A percentile compares a stretch with the other conserved stretches of the same genome.
phyloP scores from a whole-genome alignment of 2,797 vertebrate species.

The Toxotes lorentzi region DNA sequence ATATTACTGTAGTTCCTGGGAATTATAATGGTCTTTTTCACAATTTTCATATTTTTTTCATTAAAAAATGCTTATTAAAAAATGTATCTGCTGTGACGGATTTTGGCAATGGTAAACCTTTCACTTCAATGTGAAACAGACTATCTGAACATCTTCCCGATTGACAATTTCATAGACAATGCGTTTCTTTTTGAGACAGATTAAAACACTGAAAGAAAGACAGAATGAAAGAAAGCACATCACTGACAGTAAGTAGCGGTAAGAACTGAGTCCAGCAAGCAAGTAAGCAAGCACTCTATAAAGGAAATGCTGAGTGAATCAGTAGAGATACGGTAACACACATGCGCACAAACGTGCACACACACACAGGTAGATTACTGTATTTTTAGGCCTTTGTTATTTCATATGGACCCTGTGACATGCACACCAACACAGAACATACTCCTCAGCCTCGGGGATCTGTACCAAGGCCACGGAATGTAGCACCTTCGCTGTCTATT shows the following conservation, averaged over 20 bases:
- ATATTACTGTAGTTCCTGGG: not conserved
- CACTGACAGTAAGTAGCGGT: not conserved
- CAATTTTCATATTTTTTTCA: not conserved
- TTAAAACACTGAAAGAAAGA: not conserved
- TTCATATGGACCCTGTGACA: constrained; percentile 80
- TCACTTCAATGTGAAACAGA: not conserved
- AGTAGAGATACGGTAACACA: constrained; percentile 39
- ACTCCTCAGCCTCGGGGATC: constrained; percentile 81
- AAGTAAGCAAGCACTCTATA: constrained; percentile 32
- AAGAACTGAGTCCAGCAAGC: constrained; percentile 15
- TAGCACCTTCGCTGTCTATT: constrained; percentile 84
- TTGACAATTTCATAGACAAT: not conserved
- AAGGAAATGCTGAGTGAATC: constrained; percentile 57
- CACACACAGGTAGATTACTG: constrained; percentile 61
- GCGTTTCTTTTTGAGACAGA: not conserved
- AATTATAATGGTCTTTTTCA: not conserved
- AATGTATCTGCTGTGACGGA: not conserved
- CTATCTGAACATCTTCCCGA: not conserved
- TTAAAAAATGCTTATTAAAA: too few species aligned
- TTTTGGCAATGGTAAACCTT: not conserved
- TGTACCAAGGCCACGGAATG: constrained; percentile 81
- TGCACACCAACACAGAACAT: constrained; percentile 82
- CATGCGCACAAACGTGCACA: not conserved
- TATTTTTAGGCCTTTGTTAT: constrained; percentile 82
- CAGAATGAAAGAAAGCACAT: not conserved